Evolutionary conservation across 2,888 invertebrate species (phyloP).

Genomic region (Drosophila flavopinicola): DNA sequence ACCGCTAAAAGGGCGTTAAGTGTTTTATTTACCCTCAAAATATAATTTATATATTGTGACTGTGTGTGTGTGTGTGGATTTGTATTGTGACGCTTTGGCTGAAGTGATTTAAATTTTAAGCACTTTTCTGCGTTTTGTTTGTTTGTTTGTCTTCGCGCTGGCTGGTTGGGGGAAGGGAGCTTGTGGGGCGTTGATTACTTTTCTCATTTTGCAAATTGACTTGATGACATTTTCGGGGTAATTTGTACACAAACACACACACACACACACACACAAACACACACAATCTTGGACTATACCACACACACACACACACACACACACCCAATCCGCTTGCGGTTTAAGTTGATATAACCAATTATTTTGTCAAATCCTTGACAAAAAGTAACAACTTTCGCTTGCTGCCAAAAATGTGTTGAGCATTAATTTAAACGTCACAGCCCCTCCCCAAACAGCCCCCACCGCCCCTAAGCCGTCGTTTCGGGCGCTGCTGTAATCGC

Average conservation of each 20-base stretch:
- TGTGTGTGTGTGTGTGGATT: slow-evolving; percentile 47
- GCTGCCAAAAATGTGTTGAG: slow-evolving; percentile 57
- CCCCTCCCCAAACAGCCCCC: background rate
- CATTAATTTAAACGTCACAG: slow-evolving; percentile 65
- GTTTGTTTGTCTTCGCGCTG: slow-evolving; percentile 42
- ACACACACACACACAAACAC: slow-evolving; percentile 7
- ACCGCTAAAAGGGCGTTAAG: slow-evolving; percentile 80
- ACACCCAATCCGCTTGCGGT: slow-evolving; percentile 20
- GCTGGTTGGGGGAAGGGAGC: background rate
- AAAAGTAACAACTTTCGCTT: slow-evolving; percentile 28
- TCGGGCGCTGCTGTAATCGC: slow-evolving; percentile 22
- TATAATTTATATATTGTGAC: slow-evolving; percentile 74
- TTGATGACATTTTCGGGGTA: slow-evolving; percentile 78
- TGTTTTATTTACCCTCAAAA: slow-evolving; percentile 79
- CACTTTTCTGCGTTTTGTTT: slow-evolving; percentile 71
- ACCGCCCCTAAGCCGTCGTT: slow-evolving; percentile 1
- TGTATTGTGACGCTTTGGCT: slow-evolving; percentile 63
- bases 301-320: background rate
- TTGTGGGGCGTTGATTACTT: slow-evolving; percentile 64
- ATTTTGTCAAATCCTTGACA: slow-evolving; percentile 45
- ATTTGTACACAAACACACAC: slow-evolving; percentile 54
- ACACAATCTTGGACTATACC: too few species aligned
- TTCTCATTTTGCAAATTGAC: slow-evolving; percentile 77
- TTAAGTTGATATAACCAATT: slow-evolving; percentile 66
- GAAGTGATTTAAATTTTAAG: slow-evolving; percentile 79